A percentile compares a stretch with the other conserved stretches of the same genome.
Evolutionary conservation across 2,113 vertebrate species (phyloP).

Genomic region (Myotis davidii): DNA sequence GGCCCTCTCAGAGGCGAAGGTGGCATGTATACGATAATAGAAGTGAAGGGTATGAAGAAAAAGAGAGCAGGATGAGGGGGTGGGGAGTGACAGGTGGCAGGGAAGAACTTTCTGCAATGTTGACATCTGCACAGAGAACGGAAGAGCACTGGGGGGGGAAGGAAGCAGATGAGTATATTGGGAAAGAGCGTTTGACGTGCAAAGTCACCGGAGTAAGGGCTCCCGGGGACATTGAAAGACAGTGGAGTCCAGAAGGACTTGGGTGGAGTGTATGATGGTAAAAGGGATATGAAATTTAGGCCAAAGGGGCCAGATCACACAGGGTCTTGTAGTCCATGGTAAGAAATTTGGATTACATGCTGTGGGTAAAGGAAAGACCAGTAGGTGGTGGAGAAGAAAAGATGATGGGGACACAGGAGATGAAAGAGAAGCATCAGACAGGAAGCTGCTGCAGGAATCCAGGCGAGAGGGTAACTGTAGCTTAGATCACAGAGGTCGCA

Average conservation of each 20-base stretch:
- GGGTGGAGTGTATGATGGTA: accelerated
- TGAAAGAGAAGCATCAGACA: not conserved
- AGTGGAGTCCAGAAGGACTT: not conserved
- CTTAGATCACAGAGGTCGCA: accelerated
- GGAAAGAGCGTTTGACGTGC: not conserved
- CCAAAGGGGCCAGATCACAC: too few species aligned
- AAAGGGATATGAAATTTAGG: not conserved
- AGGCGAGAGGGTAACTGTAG: not conserved
- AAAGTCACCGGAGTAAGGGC: not conserved
- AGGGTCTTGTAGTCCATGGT: not conserved
- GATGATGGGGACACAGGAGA: not conserved
- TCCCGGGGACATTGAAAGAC: not conserved
- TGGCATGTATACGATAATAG: not conserved
- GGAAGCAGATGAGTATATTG: accelerated
- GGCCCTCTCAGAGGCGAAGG: not conserved
- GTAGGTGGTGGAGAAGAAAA: not conserved
- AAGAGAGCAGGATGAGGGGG: not conserved
- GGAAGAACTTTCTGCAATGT: not conserved
- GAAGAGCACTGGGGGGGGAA: too few species aligned
- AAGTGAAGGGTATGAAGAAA: not conserved
- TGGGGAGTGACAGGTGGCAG: too few species aligned
- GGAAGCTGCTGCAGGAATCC: not conserved
- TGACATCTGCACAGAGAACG: not conserved
- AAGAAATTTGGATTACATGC: not conserved
- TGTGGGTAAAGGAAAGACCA: not conserved